Evolutionary conservation across 2,797 vertebrate genomes (phyloP), one percentile per base, ranked within the genome.

Genomic region (Coendou prehensilis): DNA sequence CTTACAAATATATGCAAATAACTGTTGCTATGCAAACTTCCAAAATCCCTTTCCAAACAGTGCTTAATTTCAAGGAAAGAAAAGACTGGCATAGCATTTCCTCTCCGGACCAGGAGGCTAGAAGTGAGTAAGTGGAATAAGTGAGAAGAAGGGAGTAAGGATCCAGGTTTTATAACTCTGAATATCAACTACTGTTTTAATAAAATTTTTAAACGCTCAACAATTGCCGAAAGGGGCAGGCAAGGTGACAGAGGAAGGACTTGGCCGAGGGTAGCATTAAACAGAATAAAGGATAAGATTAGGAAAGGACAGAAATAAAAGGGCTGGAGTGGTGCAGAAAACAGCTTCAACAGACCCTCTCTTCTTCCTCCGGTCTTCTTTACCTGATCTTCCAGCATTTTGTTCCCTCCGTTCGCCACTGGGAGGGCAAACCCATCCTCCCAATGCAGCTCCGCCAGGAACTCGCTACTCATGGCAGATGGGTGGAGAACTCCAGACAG

Each of bases 401-500:
- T 99, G 98, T 99, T 99, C 86, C 99, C 99, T 10, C 98, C 93
- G 97, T 98, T 99, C 30, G 98, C 98, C 95, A 99, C 98, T 0
- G 99, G 99, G 57, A 99, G 89, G 15, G 99, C 99, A 84, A 99
- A 99, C n/a, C 98, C 99, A 89, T 98, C 97, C 52, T 99, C 99
- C 99, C 99, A 99, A 14, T 95, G 98, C 9, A 99, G 76, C 82
- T 99, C 99, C 3, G 98, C 97, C 89, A 99, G 97, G 63, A 99
- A 95, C 1, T 95, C 1, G 26, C 75, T 89, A 13, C 98, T 98
- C 99, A 99, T 99, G 69, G 76, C 67, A 22, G 7, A 37, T 1
- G 1, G 50, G 2, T 1, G 0, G 79, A 0, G 3, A 23, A 71
- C 26, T 10, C 26, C 4, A 0, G 28, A 71, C 26, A 2, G 2